Evolutionary conservation across 2,888 invertebrate genomes (phyloP).

Genomic region (Onchidella celtica): DNA sequence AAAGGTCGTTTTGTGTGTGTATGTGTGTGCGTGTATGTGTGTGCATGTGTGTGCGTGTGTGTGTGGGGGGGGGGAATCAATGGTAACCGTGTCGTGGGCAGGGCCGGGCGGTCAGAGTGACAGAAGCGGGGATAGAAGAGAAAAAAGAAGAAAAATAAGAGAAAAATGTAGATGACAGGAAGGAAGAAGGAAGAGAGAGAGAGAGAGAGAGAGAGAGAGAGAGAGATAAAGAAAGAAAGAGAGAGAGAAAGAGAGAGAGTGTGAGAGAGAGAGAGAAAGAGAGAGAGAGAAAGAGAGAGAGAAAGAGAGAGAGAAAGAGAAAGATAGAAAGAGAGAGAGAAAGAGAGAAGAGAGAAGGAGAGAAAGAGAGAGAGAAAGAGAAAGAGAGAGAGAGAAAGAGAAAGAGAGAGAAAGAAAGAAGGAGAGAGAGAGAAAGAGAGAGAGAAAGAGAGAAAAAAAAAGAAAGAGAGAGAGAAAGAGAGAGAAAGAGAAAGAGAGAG

Average conservation of each 20-base stretch:
- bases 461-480: not conserved
- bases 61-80: not conserved
- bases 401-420: not conserved
- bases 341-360: too few relatives aligned
- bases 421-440: not conserved
- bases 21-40: not conserved
- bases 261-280: not conserved
- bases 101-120: too few relatives aligned
- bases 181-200: not conserved
- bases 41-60: not conserved
- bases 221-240: too few relatives aligned
- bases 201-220: not conserved
- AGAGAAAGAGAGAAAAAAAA: not conserved
- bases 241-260: not conserved
- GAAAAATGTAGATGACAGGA: not conserved
- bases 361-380: too few relatives aligned
- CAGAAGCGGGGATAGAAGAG: too few relatives aligned
- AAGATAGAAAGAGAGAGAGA: too few relatives aligned
- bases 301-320: too few relatives aligned
- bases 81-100: too few relatives aligned
- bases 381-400: constrained; percentile 22
- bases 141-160: too few relatives aligned
- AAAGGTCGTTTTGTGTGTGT: not conserved
- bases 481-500: not conserved
- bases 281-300: not conserved